phyloP scores from a whole-genome alignment of 53 echinoderm and acorn worm species.

The Hippasteria phrygiana region DNA sequence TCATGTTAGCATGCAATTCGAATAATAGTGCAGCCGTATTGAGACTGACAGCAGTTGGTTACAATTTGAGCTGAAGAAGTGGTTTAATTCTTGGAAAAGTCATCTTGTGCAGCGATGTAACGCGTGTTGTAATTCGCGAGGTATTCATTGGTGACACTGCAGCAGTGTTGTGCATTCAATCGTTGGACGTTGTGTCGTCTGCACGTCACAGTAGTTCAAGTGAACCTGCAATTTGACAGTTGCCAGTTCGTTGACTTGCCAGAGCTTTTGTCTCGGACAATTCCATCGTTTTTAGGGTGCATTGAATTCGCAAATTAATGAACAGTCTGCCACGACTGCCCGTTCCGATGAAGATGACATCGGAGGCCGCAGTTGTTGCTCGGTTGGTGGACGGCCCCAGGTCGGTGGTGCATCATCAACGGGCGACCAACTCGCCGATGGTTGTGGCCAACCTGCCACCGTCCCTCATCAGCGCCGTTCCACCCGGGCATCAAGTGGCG shows the following conservation, averaged over 20 bases:
- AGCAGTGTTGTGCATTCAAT: too few species aligned
- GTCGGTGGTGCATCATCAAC: not conserved
- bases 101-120: too few species aligned
- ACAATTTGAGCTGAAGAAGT: too few species aligned
- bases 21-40: too few species aligned
- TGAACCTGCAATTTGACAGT: not conserved
- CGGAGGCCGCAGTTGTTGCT: conserved; percentile 16
- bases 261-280: not conserved
- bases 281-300: not conserved
- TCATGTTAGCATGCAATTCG: too few species aligned
- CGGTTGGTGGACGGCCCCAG: not conserved
- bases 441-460: not conserved
- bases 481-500: conserved; percentile 42
- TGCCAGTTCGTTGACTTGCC: not conserved
- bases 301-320: conserved; percentile 23
- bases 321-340: conserved; percentile 27
- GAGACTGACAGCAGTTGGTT: too few species aligned
- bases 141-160: too few species aligned
- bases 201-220: not conserved
- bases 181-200: not conserved
- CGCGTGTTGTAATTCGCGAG: too few species aligned
- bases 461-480: not conserved
- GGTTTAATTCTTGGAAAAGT: too few species aligned
- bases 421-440: conserved; percentile 35
- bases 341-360: conserved; percentile 57